These are phyloP conservation scores for Chionoecetes opilio DNA, from an alignment of 1,140 invertebrate species.

Conservation along the genomic window DNA sequence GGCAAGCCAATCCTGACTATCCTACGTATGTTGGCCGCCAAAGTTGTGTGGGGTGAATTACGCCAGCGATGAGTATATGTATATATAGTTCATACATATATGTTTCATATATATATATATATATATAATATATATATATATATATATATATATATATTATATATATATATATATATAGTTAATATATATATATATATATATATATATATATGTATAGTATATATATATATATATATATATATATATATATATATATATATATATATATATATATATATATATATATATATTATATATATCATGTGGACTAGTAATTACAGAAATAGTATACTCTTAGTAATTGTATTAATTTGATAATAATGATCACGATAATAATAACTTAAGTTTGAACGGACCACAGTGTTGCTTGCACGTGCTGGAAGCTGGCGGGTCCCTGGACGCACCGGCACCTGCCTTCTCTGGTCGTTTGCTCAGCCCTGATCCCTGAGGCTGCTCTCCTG, in stretches of 20 bases:
- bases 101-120: too few relatives aligned
- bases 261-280: conserved; percentile 6
- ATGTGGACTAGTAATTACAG: background rate
- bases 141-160: conserved; percentile 31
- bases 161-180: conserved; percentile 57
- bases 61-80: conserved; percentile 30
- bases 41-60: background rate
- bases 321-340: too few relatives aligned
- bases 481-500: background rate
- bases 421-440: background rate
- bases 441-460: background rate
- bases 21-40: too few relatives aligned
- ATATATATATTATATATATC: conserved; percentile 2
- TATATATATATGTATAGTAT: conserved; percentile 36
- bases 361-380: background rate
- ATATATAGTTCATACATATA: too few relatives aligned
- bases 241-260: conserved; percentile 49
- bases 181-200: conserved; percentile 49
- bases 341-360: too few relatives aligned
- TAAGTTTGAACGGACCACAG: too few relatives aligned
- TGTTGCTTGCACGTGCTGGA: background rate
- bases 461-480: background rate
- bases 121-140: conserved; percentile 31
- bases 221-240: conserved; percentile 44
- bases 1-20: too few relatives aligned